Base-by-base conservation (phyloP, 2,888 invertebrate genomes). In the Venusia cambrica region DNA sequence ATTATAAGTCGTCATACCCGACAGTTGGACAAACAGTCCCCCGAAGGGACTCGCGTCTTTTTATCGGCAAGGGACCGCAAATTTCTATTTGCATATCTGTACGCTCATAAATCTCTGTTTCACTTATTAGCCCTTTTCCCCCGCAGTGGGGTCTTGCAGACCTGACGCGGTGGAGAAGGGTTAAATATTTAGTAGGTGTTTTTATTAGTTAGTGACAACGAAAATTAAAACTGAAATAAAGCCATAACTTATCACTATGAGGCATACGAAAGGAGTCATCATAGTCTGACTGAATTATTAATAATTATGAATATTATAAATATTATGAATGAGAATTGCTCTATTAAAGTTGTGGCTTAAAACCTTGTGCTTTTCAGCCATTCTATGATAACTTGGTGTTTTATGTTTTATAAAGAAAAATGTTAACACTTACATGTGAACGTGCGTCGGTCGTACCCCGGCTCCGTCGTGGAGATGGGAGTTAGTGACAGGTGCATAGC, bases 81-180 rank as follows among this genome's bases (percentile, higher is more conserved):
- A 81, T 78, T 84, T 84, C 78, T 85, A 87, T 87, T 87, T 87
- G 85, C 85, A 87, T 87, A 87, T 87, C 85, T 84, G 74, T 68
- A 70, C 69, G 67, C 73, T 80, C 81, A 84, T 87, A 87, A 87
- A 87, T 87, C 87, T 84, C 78, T 71, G 84, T 80, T 85, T 83
- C 83, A 84, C 83, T 85, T 85, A 85, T 87, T 87, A 81, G 84
- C 73, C 66, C 71, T 62, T 67, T 69, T 62, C 53, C 66, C 59
- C 60, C 25, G 45, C 41, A 33, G 48, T 57, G 57, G 69, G 70
- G 70, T 60, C 67, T 58, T 38, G 36, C 50, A 55, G 73, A 68
- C 66, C 63, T 61, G 42, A 32, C 33, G 48, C 39, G 44, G 54
- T 62, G 61, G 67, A 65, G 71, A 43, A 46, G 49, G 50, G 62